These are phyloP conservation scores for Siniperca obscura DNA, from an alignment of 2,797 vertebrate genomes.

Conservation along the genomic window DNA sequence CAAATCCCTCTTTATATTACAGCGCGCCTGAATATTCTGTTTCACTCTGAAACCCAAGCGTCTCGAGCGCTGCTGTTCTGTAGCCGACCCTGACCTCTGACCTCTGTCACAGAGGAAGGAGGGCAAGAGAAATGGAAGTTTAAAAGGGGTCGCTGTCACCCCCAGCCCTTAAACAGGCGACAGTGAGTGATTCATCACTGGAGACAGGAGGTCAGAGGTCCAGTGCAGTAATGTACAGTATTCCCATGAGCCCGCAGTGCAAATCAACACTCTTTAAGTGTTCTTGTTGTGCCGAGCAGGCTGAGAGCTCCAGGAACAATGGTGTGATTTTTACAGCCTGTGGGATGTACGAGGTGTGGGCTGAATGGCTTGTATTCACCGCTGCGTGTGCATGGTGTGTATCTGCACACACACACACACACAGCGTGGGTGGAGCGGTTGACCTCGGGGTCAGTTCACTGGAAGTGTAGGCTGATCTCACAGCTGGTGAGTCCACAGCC, in stretches of 20 bases:
- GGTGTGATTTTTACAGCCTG: slow-evolving; percentile 26
- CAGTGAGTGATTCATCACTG: slow-evolving; percentile 31
- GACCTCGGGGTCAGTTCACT: slow-evolving; percentile 42
- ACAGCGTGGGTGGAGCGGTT: slow-evolving; percentile 40
- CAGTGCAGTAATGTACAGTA: slow-evolving; percentile 28
- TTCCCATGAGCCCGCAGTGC: slow-evolving; percentile 10
- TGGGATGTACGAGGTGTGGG: slow-evolving; percentile 46
- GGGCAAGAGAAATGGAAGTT: rapidly evolving
- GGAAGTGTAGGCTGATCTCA: slow-evolving; percentile 51
- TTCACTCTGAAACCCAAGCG: too few species aligned
- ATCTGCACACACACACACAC: slow-evolving; percentile 14
- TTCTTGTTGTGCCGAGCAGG: slow-evolving; percentile 18
- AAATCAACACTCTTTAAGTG: slow-evolving; percentile 32
- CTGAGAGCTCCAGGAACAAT: slow-evolving; percentile 54
- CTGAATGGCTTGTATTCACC: slow-evolving; percentile 58
- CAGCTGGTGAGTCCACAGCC: slow-evolving; percentile 37
- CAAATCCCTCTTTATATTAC: too few species aligned
- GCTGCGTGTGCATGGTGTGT: neutral
- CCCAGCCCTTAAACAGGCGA: neutral
- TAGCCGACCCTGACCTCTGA: too few species aligned
- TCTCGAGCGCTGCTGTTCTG: too few species aligned
- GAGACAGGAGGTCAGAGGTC: slow-evolving; percentile 59
- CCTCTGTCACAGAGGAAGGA: too few species aligned
- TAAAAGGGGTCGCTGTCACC: neutral
- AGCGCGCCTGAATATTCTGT: too few species aligned